phyloP scores from a whole-genome alignment of 2,113 vertebrate species.

The Scolopax mira region DNA sequence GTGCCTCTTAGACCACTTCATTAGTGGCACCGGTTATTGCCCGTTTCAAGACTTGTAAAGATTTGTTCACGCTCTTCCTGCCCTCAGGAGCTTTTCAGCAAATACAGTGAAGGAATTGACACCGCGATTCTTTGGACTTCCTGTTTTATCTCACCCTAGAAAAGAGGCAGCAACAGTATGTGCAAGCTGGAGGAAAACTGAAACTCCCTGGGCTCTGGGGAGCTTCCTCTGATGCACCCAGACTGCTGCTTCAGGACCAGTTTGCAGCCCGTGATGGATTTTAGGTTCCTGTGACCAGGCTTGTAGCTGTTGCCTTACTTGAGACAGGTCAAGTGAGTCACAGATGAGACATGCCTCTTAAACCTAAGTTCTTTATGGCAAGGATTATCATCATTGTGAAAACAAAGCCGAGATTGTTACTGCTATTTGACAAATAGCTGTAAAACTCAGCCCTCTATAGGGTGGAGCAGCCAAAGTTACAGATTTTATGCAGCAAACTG shows the following conservation, averaged over 20 bases:
- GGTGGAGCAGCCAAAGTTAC: neutral
- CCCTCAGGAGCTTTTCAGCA: neutral
- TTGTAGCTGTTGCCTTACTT: neutral
- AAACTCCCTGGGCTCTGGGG: neutral
- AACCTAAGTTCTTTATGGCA: neutral
- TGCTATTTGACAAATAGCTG: neutral
- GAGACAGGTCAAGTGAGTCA: neutral
- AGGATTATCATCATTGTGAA: neutral
- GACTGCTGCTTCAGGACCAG: neutral
- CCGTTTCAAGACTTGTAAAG: neutral
- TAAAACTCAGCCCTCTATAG: neutral
- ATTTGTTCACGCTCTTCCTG: conserved; percentile 4
- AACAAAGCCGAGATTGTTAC: neutral
- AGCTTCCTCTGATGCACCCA: neutral
- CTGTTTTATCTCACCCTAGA: neutral
- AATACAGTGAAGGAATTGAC: neutral
- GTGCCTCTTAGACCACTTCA: conserved; percentile 2
- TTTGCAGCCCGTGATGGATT: neutral
- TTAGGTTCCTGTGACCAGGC: neutral
- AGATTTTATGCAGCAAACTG: neutral
- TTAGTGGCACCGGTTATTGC: neutral
- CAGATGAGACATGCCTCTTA: neutral
- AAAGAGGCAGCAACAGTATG: neutral
- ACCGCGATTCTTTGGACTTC: neutral
- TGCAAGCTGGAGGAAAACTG: neutral